These are phyloP conservation scores for Dermochelys coriacea DNA, from an alignment of 2,797 vertebrate genomes.

Conservation along the genomic window DNA sequence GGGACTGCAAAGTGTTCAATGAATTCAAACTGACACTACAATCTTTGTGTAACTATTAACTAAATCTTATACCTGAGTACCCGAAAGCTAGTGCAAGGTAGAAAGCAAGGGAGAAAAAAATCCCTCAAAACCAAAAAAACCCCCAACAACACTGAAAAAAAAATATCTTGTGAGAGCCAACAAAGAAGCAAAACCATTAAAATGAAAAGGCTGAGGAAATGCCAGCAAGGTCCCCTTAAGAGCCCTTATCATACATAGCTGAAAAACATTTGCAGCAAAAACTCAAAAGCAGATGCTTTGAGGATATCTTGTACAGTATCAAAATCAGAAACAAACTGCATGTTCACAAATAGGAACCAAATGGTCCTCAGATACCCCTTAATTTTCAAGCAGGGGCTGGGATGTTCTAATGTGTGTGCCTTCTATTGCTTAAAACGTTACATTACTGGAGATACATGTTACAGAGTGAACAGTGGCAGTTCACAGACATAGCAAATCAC, in stretches of 20 bases:
- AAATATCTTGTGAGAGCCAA: conserved; percentile 19
- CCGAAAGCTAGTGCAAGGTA: neutral
- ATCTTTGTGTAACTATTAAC: conserved; percentile 4
- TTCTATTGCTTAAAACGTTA: neutral
- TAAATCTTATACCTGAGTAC: neutral
- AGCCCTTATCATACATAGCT: conserved; percentile 9
- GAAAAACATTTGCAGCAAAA: neutral
- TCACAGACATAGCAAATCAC: neutral
- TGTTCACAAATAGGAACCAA: neutral
- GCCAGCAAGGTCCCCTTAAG: conserved; percentile 25
- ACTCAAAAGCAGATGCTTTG: neutral
- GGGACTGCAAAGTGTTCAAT: neutral
- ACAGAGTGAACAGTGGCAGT: neutral
- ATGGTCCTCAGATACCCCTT: neutral
- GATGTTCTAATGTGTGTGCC: neutral
- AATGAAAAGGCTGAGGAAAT: conserved; percentile 63
- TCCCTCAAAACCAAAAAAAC: no score
- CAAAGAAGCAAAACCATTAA: conserved; percentile 41
- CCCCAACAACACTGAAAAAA: no score
- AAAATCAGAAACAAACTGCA: neutral
- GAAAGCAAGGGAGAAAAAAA: neutral
- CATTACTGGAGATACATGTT: neutral
- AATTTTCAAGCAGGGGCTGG: neutral
- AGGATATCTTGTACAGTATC: neutral
- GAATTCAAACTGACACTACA: conserved; percentile 12